Conservation (phyloP, 2,888 invertebrate species). For the Ptychoptera albimana region DNA sequence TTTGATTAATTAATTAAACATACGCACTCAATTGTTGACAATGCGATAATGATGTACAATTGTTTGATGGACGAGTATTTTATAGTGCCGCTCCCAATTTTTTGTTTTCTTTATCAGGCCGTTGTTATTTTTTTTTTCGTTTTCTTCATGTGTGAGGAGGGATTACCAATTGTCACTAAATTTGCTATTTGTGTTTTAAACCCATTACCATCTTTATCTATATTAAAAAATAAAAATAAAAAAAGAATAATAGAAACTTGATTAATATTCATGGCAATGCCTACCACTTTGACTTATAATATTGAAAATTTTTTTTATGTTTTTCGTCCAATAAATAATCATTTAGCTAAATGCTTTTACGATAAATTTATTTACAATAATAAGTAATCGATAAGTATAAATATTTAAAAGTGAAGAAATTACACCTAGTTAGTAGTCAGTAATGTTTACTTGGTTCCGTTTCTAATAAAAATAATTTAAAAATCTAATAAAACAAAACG, state of each 20-base stretch:
- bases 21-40: slow-evolving; percentile 22
- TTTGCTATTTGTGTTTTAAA: neutral
- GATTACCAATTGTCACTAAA: neutral
- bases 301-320: neutral
- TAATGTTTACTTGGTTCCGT: too few relatives aligned
- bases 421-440: too few relatives aligned
- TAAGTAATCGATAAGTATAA: too few relatives aligned
- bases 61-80: slow-evolving; percentile 26
- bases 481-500: too few relatives aligned
- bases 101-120: neutral
- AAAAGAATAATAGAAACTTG: neutral
- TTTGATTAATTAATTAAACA: slow-evolving; percentile 6
- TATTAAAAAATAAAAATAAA: neutral
- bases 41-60: slow-evolving; percentile 29
- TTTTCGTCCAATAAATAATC: neutral
- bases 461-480: too few relatives aligned
- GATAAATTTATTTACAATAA: too few relatives aligned
- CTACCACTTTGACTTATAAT: too few relatives aligned
- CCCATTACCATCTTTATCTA: neutral
- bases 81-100: slow-evolving; percentile 31
- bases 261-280: neutral
- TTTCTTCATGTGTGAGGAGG: neutral
- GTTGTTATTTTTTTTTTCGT: neutral
- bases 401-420: too few relatives aligned
- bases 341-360: neutral